Base-by-base conservation (phyloP, 2,888 invertebrate species). In the Crioceris asparagi region DNA sequence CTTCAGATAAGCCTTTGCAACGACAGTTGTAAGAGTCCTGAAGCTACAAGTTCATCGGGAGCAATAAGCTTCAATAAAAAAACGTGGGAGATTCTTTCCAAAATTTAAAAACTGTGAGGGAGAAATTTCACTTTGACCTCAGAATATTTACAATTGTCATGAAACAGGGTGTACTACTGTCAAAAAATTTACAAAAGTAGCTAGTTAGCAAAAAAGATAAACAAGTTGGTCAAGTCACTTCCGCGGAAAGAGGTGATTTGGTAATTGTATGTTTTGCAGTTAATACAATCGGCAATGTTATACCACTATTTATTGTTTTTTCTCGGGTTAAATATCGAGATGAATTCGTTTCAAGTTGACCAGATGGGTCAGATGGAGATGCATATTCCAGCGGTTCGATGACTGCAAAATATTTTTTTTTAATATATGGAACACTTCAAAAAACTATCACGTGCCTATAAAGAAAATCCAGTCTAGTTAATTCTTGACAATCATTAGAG, bases 231-330 rank as follows among this genome's bases (percentile, higher is more conserved):
- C n/a, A 39, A 17, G 35, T 35, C n/a, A 39, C 29, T 18, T 39
- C 35, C 7, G 35, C 35, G 5, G 35, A 39, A n/a, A 26, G 35
- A 23, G 39, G 35, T 6, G 35, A 23, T n/a, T 17, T 29, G 15
- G 29, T 35, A 14, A 39, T 32, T 3, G 11, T 39, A 2, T 30
- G 30, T 35, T 19, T 35, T 17, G 32, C 35, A 2, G 27, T 39
- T 8, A 35, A 35, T 30, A 35, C 39, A 2, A 23, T 39, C 12
- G 39, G 39, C 8, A 39, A 39, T 18, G 8, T 10, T 4, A 23
- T 39, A 11, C 35, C 35, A 3, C 39, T 31, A 16, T 39, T 35
- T 17, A 35, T 39, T 31, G 35, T 39, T 23, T 39, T 39, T 17
- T 26, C 39, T 10, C 12, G 39, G 3, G 35, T 39, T 4, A 35